These are phyloP conservation scores for Tinea trinotella DNA, from an alignment of 2,888 invertebrate genomes.

Conservation along the genomic window DNA sequence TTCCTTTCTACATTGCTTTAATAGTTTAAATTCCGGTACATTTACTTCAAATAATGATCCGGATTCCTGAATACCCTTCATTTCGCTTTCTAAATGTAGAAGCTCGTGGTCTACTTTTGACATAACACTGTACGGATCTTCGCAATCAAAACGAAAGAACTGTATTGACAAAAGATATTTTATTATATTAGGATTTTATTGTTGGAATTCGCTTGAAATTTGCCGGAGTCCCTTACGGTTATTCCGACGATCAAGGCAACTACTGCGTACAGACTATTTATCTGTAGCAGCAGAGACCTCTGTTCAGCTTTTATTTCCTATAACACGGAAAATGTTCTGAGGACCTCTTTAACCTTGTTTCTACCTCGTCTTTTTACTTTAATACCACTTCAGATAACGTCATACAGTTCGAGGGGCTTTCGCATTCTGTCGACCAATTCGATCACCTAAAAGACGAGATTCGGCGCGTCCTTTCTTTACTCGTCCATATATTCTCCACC, in stretches of 20 bases:
- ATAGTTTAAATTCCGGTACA: slow-evolving; percentile 93
- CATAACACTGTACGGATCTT: slow-evolving; percentile 80
- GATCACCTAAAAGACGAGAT: too few species aligned
- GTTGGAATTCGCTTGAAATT: background rate
- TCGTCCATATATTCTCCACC: background rate
- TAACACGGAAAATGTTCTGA: too few species aligned
- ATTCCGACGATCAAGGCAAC: too few species aligned
- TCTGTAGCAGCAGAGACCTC: too few species aligned
- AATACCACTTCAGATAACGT: too few species aligned
- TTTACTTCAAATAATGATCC: slow-evolving; percentile 95
- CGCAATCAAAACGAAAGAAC: slow-evolving; percentile 83
- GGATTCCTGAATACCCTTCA: slow-evolving; percentile 88
- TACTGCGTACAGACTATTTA: too few species aligned
- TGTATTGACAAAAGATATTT: slow-evolving; percentile 27
- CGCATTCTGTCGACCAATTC: too few species aligned
- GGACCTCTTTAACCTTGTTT: too few species aligned
- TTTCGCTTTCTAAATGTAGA: slow-evolving; percentile 85
- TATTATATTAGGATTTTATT: background rate
- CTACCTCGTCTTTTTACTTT: too few species aligned
- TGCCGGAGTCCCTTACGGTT: too few species aligned
- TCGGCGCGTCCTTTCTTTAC: background rate
- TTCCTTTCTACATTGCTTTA: slow-evolving; percentile 94
- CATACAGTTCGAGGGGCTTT: too few species aligned
- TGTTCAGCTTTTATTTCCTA: too few species aligned
- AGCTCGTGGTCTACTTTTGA: slow-evolving; percentile 86